Percentiles rank a stretch among this genome's conserved stretches.
Conservation (phyloP, 2,888 invertebrate species). For the Synergus itoensis region DNA sequence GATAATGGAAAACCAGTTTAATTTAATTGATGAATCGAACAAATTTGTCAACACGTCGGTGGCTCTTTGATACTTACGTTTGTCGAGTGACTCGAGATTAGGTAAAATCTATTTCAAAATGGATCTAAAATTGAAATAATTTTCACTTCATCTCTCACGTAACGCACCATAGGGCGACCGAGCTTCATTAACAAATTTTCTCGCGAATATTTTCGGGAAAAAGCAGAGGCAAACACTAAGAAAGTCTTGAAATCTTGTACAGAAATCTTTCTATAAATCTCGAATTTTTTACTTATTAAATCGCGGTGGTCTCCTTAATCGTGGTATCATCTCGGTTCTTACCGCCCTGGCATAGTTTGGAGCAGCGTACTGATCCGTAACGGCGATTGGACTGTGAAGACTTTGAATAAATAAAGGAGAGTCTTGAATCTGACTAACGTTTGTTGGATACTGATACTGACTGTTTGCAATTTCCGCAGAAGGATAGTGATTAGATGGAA, state of each 20-base stretch:
- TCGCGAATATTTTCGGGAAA: background rate
- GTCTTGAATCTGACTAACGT: constrained; percentile 68
- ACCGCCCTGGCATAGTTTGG: constrained; percentile 68
- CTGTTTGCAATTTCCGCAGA: constrained; percentile 62
- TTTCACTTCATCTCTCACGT: constrained; percentile 67
- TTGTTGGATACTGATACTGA: constrained; percentile 65
- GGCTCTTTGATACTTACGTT: constrained; percentile 19
- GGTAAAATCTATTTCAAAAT: constrained; percentile 77
- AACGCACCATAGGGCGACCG: constrained; percentile 48
- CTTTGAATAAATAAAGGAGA: constrained; percentile 69
- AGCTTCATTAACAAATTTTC: constrained; percentile 44
- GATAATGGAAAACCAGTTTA: constrained; percentile 15
- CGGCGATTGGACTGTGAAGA: constrained; percentile 67
- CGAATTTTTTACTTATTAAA: constrained; percentile 65
- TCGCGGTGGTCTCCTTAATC: constrained; percentile 66
- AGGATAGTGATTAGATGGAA: constrained; percentile 69
- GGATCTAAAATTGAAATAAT: constrained; percentile 77
- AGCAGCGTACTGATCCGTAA: constrained; percentile 69
- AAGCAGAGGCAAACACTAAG: constrained; percentile 1
- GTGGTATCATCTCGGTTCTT: constrained; percentile 67
- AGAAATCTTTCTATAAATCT: background rate
- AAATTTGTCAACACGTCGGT: constrained; percentile 29
- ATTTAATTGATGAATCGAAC: background rate
- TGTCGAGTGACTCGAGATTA: constrained; percentile 57
- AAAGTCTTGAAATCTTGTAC: background rate